Base-by-base conservation (phyloP, 2,888 invertebrate species). In the Pseudococcus longispinus region DNA sequence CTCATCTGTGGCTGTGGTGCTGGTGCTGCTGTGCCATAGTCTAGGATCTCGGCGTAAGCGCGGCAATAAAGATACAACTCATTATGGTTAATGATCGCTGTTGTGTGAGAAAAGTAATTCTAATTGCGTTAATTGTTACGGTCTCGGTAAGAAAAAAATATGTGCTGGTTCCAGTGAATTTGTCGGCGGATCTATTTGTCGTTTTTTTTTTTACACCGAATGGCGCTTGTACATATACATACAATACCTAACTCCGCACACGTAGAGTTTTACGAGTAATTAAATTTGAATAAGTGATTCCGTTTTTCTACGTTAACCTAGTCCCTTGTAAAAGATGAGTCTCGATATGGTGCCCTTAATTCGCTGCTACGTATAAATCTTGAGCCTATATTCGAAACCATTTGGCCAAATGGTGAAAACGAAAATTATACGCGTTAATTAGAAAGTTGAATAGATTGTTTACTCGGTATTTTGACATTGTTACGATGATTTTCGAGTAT, bases 51-150 rank as follows among this genome's bases (percentile, higher is more conserved):
- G 77, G 77, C 77, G 77, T 42, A 83, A 82, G 82, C 46, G 83
- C 83, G 15, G 51, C 83, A 46, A 55, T 83, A 83, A 83, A 83
- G 55, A 83, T 55, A 83, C 83, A 46, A 83, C 83, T 83, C 83
- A 83, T 83, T 83, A 51, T 83, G 83, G 46, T 23, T 83, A 83
- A 83, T 83, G 83, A 83, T 55, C 83, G 51, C 15, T 51, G 55
- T 55, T 83, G 83, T 83, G 83, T 83, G 83, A 83, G 83, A 83
- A 83, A 83, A 83, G 83, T 55, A 83, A 46, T 46, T 83, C 83
- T 83, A 83, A 83, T 83, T 83, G 83, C 83, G 83, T 83, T 83
- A 83, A 83, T 83, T 83, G 83, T 83, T 83, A 46, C 83, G n/a
- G 83, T 55, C 32, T 42, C 32, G 42, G 60, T 23, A 23, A 60